phyloP scores from a whole-genome alignment of 2,113 vertebrate species.

The Eulemur rufifrons region DNA sequence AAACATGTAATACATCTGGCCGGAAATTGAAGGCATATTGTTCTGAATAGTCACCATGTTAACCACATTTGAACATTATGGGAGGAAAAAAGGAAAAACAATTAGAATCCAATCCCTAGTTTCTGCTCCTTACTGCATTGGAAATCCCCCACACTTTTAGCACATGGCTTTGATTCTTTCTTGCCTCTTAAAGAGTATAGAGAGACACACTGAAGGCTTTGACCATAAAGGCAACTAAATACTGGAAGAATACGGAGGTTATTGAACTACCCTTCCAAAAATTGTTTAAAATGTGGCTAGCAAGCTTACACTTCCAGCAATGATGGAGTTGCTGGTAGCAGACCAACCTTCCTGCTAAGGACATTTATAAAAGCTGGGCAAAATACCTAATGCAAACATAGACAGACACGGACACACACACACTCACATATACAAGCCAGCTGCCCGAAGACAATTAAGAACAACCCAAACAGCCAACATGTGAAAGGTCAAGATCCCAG shows the following conservation, averaged over 20 bases:
- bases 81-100: neutral
- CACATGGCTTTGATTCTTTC: neutral
- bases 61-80: constrained; percentile 5
- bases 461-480: neutral
- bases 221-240: neutral
- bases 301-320: neutral
- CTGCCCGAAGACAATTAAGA: neutral
- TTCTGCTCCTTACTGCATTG: neutral
- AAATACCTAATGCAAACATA: neutral
- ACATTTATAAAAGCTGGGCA: neutral
- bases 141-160: neutral
- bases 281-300: neutral
- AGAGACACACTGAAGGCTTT: neutral
- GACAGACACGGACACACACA: neutral
- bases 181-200: neutral
- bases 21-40: neutral
- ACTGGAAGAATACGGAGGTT: neutral
- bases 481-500: neutral
- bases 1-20: neutral
- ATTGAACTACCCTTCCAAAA: neutral
- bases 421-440: neutral
- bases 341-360: neutral
- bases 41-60: neutral
- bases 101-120: neutral
- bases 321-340: neutral